phyloP scores from a whole-genome alignment of 92 coral and sea anemone genomes.

The Phymanthus crucifer region DNA sequence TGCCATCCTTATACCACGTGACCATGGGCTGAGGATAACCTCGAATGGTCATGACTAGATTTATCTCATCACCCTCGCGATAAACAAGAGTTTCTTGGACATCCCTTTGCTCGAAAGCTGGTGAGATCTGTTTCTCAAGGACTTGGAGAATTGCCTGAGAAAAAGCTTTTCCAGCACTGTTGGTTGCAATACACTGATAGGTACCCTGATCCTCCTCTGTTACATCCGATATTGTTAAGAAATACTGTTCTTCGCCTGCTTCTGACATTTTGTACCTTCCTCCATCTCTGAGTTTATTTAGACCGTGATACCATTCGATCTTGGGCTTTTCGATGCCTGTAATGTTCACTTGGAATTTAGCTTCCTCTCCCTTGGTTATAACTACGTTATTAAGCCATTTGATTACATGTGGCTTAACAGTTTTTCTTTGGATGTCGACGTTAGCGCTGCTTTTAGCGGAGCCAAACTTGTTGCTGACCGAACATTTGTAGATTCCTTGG shows the following conservation, averaged over 20 bases:
- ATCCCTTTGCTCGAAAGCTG: slow-evolving; percentile 60
- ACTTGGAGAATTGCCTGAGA: slow-evolving; percentile 84
- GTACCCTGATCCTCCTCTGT: slow-evolving; percentile 69
- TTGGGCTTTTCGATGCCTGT: slow-evolving; percentile 82
- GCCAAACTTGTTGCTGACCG: slow-evolving; percentile 70
- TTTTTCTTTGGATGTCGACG: slow-evolving; percentile 59
- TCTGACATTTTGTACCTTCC: slow-evolving; percentile 65
- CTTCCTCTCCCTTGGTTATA: slow-evolving; percentile 66
- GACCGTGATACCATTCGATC: slow-evolving; percentile 86
- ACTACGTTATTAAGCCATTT: slow-evolving; percentile 67
- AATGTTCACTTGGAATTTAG: slow-evolving; percentile 64
- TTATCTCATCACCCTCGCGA: slow-evolving; percentile 76
- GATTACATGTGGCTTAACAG: slow-evolving; percentile 53
- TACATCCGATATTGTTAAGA: slow-evolving; percentile 71
- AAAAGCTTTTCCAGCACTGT: slow-evolving; percentile 74
- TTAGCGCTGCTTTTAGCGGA: slow-evolving; percentile 67
- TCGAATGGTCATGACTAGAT: slow-evolving; percentile 64
- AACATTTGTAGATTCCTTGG: slow-evolving; percentile 78
- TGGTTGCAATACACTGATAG: slow-evolving; percentile 83
- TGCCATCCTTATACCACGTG: slow-evolving; percentile 84
- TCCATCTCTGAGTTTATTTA: slow-evolving; percentile 55
- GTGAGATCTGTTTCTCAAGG: slow-evolving; percentile 57
- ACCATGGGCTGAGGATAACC: slow-evolving; percentile 77
- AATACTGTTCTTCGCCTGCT: slow-evolving; percentile 46
- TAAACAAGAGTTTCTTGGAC: slow-evolving; percentile 55